Evolutionary conservation across 2,113 vertebrate genomes (phyloP).

Genomic region (Zingel zingel): DNA sequence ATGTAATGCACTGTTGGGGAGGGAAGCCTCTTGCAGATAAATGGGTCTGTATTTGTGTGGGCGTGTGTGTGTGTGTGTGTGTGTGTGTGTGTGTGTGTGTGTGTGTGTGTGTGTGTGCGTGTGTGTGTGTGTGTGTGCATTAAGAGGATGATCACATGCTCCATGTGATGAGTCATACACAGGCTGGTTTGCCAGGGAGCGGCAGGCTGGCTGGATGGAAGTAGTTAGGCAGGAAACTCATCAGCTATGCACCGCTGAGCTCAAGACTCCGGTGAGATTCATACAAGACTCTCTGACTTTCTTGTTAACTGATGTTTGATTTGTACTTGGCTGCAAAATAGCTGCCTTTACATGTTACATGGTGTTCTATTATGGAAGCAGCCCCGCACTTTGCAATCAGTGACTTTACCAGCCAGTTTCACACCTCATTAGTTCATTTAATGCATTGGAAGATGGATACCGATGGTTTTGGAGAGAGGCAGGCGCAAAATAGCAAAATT

Average conservation of each 20-base stretch:
- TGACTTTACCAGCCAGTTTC: constrained; percentile 71
- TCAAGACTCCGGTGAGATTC: constrained; percentile 60
- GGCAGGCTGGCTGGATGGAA: constrained; percentile 70
- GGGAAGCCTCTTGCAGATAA: constrained; percentile 65
- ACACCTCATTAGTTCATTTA: constrained; percentile 69
- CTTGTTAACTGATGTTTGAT: constrained; percentile 73
- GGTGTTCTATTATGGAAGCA: constrained; percentile 48
- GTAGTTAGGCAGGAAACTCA: constrained; percentile 72
- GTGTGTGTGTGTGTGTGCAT: constrained; percentile 31
- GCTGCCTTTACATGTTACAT: constrained; percentile 54
- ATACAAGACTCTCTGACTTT: constrained; percentile 47
- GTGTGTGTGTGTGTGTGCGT: background rate
- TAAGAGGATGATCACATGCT: constrained; percentile 69
- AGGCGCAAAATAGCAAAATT: background rate
- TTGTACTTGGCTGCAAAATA: constrained; percentile 66
- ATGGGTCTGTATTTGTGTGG: constrained; percentile 15
- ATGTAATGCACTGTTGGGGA: constrained; percentile 51
- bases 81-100: background rate
- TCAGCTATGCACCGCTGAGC: constrained; percentile 73
- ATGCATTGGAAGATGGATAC: constrained; percentile 60
- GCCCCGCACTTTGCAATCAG: constrained; percentile 59
- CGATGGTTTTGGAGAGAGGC: constrained; percentile 48
- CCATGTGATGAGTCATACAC: constrained; percentile 77
- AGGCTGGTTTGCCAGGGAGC: constrained; percentile 66
- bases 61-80: background rate